phyloP scores from a whole-genome alignment of 2,888 invertebrate genomes.

The Adelphocoris suturalis region DNA sequence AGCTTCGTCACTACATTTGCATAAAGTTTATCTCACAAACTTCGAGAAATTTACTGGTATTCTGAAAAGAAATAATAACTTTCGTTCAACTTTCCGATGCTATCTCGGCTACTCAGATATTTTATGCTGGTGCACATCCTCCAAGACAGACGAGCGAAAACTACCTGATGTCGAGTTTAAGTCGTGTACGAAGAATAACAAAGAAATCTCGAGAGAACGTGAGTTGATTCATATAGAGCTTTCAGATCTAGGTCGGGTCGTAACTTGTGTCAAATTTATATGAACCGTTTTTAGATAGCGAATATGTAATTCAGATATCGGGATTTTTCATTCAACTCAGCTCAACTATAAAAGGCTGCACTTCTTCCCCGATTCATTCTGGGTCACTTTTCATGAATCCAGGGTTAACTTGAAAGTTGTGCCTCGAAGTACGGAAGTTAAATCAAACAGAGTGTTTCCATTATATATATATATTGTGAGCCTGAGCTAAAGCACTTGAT shows the following conservation, averaged over 20 bases:
- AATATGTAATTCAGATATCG: background rate
- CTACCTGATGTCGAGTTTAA: slow-evolving; percentile 9
- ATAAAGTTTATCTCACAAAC: background rate
- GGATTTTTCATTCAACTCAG: background rate
- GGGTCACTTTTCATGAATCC: too few relatives aligned
- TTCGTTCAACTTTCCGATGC: background rate
- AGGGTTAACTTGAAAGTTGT: too few relatives aligned
- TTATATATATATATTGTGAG: too few relatives aligned
- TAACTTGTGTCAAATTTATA: slow-evolving; percentile 47
- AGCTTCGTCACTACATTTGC: too few relatives aligned
- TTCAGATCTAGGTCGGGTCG: background rate
- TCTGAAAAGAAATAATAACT: background rate
- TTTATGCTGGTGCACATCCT: background rate
- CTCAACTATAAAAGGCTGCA: too few relatives aligned
- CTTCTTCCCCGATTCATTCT: too few relatives aligned
- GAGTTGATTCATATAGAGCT: slow-evolving; percentile 3
- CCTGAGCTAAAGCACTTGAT: too few relatives aligned
- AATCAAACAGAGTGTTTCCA: too few relatives aligned
- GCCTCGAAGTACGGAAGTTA: too few relatives aligned
- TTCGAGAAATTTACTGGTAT: background rate
- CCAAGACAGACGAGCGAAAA: background rate
- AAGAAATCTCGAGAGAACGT: slow-evolving; percentile 9
- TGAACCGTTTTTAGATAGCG: background rate
- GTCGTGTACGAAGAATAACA: slow-evolving; percentile 31
- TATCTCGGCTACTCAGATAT: background rate